These are phyloP conservation scores for Cyprinus carpio DNA, from an alignment of 2,113 vertebrate genomes.

Conservation along the genomic window DNA sequence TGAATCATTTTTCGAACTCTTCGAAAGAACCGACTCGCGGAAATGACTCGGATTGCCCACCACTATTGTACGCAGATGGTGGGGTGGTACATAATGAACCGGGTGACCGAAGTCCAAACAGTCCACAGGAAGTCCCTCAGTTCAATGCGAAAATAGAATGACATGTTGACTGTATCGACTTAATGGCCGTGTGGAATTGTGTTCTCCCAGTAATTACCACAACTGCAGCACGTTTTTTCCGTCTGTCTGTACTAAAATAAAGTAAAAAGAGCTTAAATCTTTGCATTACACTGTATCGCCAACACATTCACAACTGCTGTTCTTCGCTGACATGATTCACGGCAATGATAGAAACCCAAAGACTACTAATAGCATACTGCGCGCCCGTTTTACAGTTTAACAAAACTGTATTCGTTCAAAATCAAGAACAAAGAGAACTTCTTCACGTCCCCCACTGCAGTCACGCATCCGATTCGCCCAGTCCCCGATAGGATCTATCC, in stretches of 20 bases:
- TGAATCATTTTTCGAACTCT: not conserved
- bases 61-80: conserved; percentile 23
- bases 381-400: conserved; percentile 4
- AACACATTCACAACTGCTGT: not conserved
- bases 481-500: not conserved
- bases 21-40: not conserved
- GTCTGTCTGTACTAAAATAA: not conserved
- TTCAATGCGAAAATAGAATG: conserved; percentile 7
- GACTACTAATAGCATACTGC: not conserved
- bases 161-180: conserved; percentile 22
- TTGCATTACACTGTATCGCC: not conserved
- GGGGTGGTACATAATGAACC: conserved; percentile 43
- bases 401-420: conserved; percentile 51
- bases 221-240: not conserved
- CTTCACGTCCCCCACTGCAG: conserved; percentile 66
- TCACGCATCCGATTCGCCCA: conserved; percentile 58
- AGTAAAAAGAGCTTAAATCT: not conserved
- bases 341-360: not conserved
- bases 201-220: not conserved
- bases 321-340: not conserved
- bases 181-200: not conserved
- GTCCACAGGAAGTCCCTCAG: conserved; percentile 17
- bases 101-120: conserved; percentile 49
- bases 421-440: conserved; percentile 74
- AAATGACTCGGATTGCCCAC: not conserved